Conservation (phyloP, 2,888 invertebrate species). For the Lordiphosa andalusiaca region DNA sequence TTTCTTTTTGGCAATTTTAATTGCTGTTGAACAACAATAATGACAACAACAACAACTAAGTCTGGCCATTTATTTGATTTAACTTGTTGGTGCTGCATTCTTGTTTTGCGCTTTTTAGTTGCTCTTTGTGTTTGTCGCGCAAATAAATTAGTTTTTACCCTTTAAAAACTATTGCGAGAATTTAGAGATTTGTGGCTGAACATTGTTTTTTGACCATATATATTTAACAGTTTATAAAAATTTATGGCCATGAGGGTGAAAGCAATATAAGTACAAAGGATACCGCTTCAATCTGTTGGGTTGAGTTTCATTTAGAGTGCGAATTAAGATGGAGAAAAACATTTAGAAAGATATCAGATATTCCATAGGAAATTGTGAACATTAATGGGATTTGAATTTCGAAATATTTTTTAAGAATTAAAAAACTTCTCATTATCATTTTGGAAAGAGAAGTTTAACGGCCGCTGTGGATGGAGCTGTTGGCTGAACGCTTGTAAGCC, state of each 20-base stretch:
- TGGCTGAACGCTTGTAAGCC: too few relatives aligned
- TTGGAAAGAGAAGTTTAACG: too few relatives aligned
- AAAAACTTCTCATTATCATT: too few relatives aligned
- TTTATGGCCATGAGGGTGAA: slow-evolving; percentile 21
- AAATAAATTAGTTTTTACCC: slow-evolving; percentile 63
- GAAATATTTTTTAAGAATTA: too few relatives aligned
- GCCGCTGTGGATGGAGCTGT: too few relatives aligned
- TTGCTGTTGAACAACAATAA: slow-evolving; percentile 62
- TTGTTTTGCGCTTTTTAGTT: slow-evolving; percentile 6
- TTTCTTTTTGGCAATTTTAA: slow-evolving; percentile 60
- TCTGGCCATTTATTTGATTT: slow-evolving; percentile 72
- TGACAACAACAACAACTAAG: slow-evolving; percentile 24
- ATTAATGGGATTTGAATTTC: too few relatives aligned
- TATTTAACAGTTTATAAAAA: slow-evolving; percentile 37
- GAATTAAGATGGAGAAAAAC: too few relatives aligned
- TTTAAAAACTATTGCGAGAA: slow-evolving; percentile 74
- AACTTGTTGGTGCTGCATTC: slow-evolving; percentile 63
- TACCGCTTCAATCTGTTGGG: too few relatives aligned
- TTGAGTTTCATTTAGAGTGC: too few relatives aligned
- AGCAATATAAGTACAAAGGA: too few relatives aligned
- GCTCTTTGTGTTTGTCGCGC: slow-evolving; percentile 33
- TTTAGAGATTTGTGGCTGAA: slow-evolving; percentile 63
- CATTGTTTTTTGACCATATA: slow-evolving; percentile 33
- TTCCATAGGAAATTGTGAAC: too few relatives aligned
- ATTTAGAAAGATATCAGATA: slow-evolving; percentile 18